phyloP scores from a whole-genome alignment of 2,113 vertebrate genomes.

The Epinephelus lanceolatus region DNA sequence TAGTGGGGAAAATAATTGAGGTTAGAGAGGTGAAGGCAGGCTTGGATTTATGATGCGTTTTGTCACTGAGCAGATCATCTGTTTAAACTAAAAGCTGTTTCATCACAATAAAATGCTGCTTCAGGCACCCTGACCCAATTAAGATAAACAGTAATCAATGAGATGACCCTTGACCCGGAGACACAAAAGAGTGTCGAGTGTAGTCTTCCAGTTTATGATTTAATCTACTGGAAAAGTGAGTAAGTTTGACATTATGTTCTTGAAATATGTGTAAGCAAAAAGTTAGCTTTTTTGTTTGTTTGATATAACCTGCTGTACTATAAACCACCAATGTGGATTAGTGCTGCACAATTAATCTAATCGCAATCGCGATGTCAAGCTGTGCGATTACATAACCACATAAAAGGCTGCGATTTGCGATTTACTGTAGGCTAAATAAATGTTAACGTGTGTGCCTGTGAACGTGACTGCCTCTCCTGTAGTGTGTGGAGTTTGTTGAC shows the following conservation, averaged over 20 bases:
- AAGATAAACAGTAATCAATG: background rate
- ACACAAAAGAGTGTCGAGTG: background rate
- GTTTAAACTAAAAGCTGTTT: slow-evolving; percentile 27
- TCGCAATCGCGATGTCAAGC: too few species aligned
- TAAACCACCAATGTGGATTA: too few species aligned
- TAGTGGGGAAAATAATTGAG: slow-evolving; percentile 57
- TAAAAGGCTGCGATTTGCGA: too few species aligned
- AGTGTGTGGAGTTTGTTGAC: too few species aligned
- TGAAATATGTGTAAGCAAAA: background rate
- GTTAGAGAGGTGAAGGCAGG: slow-evolving; percentile 41
- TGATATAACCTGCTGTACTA: too few species aligned
- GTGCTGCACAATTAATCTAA: too few species aligned
- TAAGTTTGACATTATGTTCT: background rate
- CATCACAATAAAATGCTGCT: slow-evolving; percentile 5
- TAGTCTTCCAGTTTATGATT: slow-evolving; percentile 1
- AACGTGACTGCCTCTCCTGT: too few species aligned
- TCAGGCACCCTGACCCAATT: background rate
- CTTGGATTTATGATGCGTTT: slow-evolving; percentile 36
- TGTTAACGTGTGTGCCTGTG: too few species aligned
- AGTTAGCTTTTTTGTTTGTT: background rate
- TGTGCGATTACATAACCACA: too few species aligned
- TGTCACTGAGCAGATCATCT: slow-evolving; percentile 48
- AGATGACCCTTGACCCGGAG: slow-evolving; percentile 3
- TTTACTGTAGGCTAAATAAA: too few species aligned
- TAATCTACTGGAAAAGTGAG: background rate